Evolutionary conservation across 2,888 invertebrate genomes (phyloP).

Genomic region (Rutpela maculata): DNA sequence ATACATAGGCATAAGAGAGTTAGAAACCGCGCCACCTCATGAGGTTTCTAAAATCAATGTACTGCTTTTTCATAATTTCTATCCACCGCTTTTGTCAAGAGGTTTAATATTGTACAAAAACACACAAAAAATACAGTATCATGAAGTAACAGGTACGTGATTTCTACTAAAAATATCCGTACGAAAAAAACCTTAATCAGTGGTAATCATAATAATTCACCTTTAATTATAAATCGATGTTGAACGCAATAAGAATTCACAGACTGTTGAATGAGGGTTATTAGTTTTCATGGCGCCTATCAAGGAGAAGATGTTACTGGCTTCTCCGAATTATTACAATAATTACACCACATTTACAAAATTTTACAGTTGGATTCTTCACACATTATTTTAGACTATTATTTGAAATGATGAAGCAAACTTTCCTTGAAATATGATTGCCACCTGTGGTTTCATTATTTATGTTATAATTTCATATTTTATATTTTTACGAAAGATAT

Average conservation of each 20-base stretch:
- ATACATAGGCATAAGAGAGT: no score
- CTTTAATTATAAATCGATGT: constrained; percentile 18
- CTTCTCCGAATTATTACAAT: not conserved
- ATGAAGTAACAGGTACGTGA: not conserved
- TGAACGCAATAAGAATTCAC: constrained; percentile 15
- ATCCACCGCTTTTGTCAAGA: no score
- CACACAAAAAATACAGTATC: not conserved
- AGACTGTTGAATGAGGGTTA: not conserved
- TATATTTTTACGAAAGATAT: no score
- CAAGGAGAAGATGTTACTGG: constrained; percentile 13
- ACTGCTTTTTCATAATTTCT: no score
- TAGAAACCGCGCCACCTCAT: no score
- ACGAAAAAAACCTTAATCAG: not conserved
- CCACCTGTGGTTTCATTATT: no score
- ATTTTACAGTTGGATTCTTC: not conserved
- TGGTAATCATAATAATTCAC: constrained; percentile 11
- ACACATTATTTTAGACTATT: not conserved
- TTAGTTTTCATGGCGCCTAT: constrained; percentile 6
- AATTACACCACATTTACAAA: constrained; percentile 2
- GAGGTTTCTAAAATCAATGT: no score
- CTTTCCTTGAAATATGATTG: not conserved
- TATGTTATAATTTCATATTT: no score
- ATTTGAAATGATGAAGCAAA: not conserved
- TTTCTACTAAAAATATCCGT: not conserved
- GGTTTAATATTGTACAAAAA: no score